These are phyloP conservation scores for Aurelia aurita complex sp. Pacific DNA, from an alignment of 30 jellyfish, hydroid and myxozoan genomes.

Conservation along the genomic window DNA sequence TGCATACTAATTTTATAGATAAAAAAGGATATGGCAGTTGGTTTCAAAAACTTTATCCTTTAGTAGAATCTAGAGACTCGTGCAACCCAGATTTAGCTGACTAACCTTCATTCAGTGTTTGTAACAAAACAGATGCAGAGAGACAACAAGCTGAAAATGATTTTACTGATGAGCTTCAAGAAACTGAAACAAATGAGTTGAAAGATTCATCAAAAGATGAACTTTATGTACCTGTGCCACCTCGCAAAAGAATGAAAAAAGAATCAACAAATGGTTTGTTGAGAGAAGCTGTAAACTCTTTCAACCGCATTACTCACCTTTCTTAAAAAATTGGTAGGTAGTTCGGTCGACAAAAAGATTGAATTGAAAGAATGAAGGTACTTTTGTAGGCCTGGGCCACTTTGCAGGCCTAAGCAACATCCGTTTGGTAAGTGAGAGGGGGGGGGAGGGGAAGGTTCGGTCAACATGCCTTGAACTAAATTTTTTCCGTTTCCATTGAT, in stretches of 20 bases:
- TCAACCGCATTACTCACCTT: neutral
- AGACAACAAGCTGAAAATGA: neutral
- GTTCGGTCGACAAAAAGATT: too few relatives aligned
- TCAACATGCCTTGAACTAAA: too few relatives aligned
- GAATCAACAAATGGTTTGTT: constrained; percentile 14
- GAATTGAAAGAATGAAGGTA: too few relatives aligned
- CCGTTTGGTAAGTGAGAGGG: too few relatives aligned
- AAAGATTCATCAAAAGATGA: neutral
- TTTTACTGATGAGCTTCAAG: too few relatives aligned
- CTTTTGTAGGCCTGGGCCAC: too few relatives aligned
- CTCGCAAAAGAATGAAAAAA: neutral
- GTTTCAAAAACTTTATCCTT: constrained; percentile 34
- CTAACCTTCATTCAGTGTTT: constrained; percentile 21
- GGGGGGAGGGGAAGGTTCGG: too few relatives aligned
- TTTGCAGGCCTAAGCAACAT: too few relatives aligned
- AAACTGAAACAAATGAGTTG: neutral
- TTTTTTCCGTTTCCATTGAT: too few relatives aligned
- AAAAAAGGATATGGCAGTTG: constrained; percentile 38
- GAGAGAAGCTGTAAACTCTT: constrained; percentile 28
- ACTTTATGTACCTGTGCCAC: constrained; percentile 17
- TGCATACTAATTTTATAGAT: neutral
- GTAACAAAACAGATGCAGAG: neutral
- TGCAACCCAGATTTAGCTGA: constrained; percentile 22
- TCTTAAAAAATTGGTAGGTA: too few relatives aligned
- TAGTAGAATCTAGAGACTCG: constrained; percentile 39